phyloP scores from a whole-genome alignment of 2,113 vertebrate genomes.

The Dascyllus trimaculatus region DNA sequence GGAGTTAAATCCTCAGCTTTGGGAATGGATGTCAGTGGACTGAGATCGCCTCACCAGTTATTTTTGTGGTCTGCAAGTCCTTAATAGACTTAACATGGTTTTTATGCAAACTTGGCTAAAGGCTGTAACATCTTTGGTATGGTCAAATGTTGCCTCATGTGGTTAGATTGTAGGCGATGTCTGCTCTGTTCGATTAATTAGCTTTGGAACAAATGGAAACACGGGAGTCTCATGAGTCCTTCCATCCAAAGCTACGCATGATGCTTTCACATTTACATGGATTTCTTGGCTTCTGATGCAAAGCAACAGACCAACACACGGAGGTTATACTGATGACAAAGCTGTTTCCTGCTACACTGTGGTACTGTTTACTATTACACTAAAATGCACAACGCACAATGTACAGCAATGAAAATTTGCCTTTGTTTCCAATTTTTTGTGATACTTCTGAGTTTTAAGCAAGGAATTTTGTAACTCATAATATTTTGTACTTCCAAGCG shows the following conservation, averaged over 20 bases:
- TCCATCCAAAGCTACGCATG: background rate
- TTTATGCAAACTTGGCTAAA: background rate
- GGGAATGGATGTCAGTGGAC: background rate
- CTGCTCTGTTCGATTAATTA: background rate
- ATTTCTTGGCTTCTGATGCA: background rate
- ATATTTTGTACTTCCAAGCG: too few relatives aligned
- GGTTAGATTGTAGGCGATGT: background rate
- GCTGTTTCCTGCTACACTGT: too few relatives aligned
- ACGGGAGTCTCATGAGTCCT: background rate
- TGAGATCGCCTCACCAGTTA: background rate
- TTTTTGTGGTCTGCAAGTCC: slow-evolving; percentile 8
- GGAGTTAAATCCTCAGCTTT: background rate
- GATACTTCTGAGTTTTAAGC: too few relatives aligned
- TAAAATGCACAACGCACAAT: too few relatives aligned
- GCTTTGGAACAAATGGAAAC: background rate
- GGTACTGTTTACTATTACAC: too few relatives aligned
- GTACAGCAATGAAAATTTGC: too few relatives aligned
- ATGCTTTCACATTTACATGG: background rate
- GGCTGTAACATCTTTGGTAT: background rate
- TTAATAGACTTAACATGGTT: background rate
- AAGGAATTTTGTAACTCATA: too few relatives aligned
- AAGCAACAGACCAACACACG: background rate
- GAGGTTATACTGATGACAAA: background rate
- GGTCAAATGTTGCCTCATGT: background rate
- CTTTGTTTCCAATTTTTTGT: too few relatives aligned